Evolutionary conservation across 2,113 vertebrate species (phyloP).

Genomic region (Cromileptes altivelis): DNA sequence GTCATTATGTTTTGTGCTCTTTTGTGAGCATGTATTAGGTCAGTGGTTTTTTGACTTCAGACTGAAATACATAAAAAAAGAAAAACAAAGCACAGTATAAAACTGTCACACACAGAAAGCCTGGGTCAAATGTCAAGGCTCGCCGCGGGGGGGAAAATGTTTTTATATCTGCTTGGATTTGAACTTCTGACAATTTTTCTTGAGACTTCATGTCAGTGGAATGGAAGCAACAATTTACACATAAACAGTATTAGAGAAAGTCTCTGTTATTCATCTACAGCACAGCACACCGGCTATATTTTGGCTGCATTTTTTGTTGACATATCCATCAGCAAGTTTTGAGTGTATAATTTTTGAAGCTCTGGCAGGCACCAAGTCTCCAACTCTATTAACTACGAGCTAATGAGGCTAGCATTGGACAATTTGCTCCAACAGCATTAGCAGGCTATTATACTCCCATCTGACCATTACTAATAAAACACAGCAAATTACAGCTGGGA

Average conservation of each 20-base stretch:
- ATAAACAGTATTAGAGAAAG: neutral
- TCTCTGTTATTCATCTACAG: neutral
- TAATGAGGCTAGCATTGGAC: conserved; percentile 46
- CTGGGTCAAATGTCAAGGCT: conserved; percentile 13
- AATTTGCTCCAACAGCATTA: conserved; percentile 51
- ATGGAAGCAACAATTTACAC: neutral
- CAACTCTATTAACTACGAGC: conserved; percentile 45
- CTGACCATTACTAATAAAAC: conserved; percentile 52
- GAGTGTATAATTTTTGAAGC: conserved; percentile 32
- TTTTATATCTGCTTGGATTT: neutral
- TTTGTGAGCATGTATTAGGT: neutral
- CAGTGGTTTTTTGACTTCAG: neutral
- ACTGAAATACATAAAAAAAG: conserved; percentile 18
- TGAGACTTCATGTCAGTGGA: neutral
- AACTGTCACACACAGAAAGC: neutral
- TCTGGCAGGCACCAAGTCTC: conserved; percentile 23
- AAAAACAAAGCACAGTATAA: conserved; percentile 5
- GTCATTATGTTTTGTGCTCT: neutral
- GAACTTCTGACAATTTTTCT: neutral
- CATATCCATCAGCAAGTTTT: conserved; percentile 17
- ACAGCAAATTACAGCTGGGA: conserved; percentile 35
- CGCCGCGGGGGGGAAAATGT: neutral
- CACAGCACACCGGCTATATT: neutral
- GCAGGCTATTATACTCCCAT: conserved; percentile 44
- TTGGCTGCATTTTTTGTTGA: conserved; percentile 20